phyloP scores from a whole-genome alignment of 2,797 vertebrate genomes.

The Sebastes glaucus region DNA sequence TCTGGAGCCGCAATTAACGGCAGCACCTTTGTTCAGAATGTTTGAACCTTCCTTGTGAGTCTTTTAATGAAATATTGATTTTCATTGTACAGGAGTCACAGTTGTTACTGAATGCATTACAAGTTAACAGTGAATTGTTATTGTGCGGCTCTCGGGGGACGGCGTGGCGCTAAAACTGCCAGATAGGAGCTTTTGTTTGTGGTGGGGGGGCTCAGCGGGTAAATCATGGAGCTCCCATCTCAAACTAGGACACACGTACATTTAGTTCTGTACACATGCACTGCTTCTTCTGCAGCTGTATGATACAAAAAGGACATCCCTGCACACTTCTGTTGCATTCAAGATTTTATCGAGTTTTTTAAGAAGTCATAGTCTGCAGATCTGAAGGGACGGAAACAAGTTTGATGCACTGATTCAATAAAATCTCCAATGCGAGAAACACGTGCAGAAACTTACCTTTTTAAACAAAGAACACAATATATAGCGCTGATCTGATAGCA shows the following conservation, averaged over 20 bases:
- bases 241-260: not conserved
- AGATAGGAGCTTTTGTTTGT: conserved; percentile 16
- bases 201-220: not conserved
- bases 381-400: too few relatives aligned
- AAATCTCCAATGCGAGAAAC: too few relatives aligned
- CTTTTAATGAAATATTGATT: conserved; percentile 66
- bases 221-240: not conserved
- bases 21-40: conserved; percentile 4
- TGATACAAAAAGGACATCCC: too few relatives aligned
- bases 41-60: conserved; percentile 9
- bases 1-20: not conserved
- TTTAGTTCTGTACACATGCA: not conserved
- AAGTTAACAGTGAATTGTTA: conserved; percentile 24
- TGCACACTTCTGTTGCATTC: not conserved
- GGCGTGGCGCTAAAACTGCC: not conserved
- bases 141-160: not conserved
- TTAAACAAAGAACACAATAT: too few relatives aligned
- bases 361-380: not conserved
- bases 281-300: not conserved
- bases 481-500: too few relatives aligned
- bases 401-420: not conserved
- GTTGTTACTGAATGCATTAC: conserved; percentile 19
- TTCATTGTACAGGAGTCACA: conserved; percentile 31
- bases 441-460: too few relatives aligned
- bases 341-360: not conserved